Conservation (phyloP, 2,113 vertebrate species). For the Odontesthes bonariensis region DNA sequence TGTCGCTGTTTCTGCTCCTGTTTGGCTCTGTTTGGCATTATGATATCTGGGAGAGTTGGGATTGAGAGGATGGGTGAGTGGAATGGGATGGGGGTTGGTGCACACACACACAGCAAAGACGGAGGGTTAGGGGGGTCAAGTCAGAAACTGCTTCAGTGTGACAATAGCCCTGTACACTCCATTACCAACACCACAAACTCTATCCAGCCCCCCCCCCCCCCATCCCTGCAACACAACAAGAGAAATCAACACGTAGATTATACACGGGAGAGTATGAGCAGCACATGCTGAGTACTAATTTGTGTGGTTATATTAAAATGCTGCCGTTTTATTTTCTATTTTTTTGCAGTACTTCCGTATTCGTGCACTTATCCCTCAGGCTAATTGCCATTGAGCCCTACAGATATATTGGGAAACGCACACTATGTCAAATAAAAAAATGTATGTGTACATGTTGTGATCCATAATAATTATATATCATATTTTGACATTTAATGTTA, state of each 20-base stretch:
- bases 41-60: constrained; percentile 25
- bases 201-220: neutral
- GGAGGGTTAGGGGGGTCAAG: constrained; percentile 63
- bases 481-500: neutral
- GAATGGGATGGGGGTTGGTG: constrained; percentile 5
- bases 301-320: constrained; percentile 35
- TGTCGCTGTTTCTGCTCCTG: neutral
- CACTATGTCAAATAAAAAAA: neutral
- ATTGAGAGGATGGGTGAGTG: neutral
- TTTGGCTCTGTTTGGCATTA: neutral
- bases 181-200: constrained; percentile 32
- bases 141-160: constrained; percentile 35
- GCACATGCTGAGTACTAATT: constrained; percentile 49
- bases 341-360: constrained; percentile 4
- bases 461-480: neutral
- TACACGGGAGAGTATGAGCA: constrained; percentile 23
- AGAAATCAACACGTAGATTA: constrained; percentile 65
- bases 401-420: neutral
- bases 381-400: neutral
- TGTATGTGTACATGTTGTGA: neutral
- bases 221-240: constrained; percentile 20
- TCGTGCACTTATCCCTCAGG: neutral
- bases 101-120: constrained; percentile 45
- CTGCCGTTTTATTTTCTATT: neutral
- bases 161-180: constrained; percentile 53